Conservation (phyloP, 2,113 vertebrate species). For the Pluvialis apricaria region DNA sequence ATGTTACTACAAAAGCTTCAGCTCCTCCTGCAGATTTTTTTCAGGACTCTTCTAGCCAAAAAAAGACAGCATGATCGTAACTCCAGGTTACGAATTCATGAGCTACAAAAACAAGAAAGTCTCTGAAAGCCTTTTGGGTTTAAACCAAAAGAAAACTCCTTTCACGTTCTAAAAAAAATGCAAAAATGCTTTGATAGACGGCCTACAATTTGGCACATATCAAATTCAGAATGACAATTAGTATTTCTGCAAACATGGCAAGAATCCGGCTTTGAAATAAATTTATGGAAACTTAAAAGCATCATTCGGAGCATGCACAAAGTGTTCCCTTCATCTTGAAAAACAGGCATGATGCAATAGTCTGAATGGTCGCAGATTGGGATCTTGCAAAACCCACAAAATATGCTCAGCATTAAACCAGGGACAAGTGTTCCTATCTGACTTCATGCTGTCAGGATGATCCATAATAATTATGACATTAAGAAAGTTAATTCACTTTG, state of each 20-base stretch:
- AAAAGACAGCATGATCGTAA: not conserved
- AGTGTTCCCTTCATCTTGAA: conserved; percentile 36
- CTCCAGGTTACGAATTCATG: not conserved
- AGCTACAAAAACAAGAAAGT: not conserved
- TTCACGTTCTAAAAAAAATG: not conserved
- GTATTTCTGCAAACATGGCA: conserved; percentile 6
- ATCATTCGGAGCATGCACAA: not conserved
- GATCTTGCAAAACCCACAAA: conserved; percentile 27
- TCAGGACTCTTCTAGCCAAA: not conserved
- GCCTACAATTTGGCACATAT: not conserved
- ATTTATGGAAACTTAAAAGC: conserved; percentile 7
- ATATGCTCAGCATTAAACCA: not conserved
- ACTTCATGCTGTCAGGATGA: not conserved
- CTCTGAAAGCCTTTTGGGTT: not conserved
- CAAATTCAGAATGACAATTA: not conserved
- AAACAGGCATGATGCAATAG: conserved; percentile 49
- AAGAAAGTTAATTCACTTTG: not conserved
- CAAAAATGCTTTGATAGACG: not conserved
- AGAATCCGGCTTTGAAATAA: conserved; percentile 8
- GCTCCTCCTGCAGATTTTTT: not conserved
- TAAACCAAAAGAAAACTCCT: conserved; percentile 12
- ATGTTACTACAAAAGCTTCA: not conserved
- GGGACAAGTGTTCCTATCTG: not conserved
- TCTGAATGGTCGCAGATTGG: not conserved
- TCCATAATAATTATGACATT: not conserved